Conservation (phyloP, 2,888 invertebrate genomes). For the Allophyes oxyacanthae region DNA sequence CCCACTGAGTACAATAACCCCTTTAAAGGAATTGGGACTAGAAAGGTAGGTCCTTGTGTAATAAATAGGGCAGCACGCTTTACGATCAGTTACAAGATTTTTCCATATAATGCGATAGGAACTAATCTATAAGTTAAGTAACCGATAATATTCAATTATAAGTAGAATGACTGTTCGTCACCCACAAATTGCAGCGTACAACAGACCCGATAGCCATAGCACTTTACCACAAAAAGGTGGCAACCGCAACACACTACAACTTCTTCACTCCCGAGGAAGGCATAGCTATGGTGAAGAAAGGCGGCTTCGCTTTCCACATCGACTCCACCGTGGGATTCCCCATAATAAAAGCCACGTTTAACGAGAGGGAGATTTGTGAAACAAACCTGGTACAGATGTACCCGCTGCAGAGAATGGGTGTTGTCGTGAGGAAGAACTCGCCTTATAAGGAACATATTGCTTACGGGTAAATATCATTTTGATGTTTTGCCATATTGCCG, state of each 20-base stretch:
- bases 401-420: constrained; percentile 89
- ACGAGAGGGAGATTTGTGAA: constrained; percentile 91
- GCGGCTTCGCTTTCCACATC: constrained; percentile 92
- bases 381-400: constrained; percentile 90
- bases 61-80: no score
- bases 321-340: constrained; percentile 92
- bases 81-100: no score
- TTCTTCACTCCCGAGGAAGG: constrained; percentile 89
- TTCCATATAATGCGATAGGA: no score
- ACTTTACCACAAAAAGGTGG: constrained; percentile 90
- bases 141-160: neutral
- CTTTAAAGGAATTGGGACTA: no score
- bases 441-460: constrained; percentile 90
- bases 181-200: constrained; percentile 84
- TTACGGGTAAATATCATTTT: constrained; percentile 85
- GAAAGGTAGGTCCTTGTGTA: no score
- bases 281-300: constrained; percentile 89
- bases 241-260: constrained; percentile 69
- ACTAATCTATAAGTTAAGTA: no score
- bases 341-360: constrained; percentile 90
- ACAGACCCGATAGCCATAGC: constrained; percentile 90
- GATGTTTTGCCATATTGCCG: neutral
- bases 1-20: no score
- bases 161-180: neutral
- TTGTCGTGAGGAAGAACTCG: constrained; percentile 89